Conservation (phyloP, 2,113 vertebrate species). For the Salvelinus sp. region DNA sequence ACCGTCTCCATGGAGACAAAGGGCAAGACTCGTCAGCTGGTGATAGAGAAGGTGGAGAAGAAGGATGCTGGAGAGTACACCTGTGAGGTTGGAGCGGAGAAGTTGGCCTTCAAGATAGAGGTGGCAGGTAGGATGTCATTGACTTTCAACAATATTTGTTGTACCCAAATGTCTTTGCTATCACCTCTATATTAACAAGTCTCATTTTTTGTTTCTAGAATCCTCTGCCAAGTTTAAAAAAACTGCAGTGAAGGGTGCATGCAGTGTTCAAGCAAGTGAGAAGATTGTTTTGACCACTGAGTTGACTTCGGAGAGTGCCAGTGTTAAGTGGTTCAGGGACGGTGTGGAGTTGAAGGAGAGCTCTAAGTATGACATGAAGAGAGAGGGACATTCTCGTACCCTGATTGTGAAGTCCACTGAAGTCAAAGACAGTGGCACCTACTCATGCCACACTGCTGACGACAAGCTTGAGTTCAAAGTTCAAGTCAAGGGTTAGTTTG, state of each 20-base stretch:
- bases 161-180: not conserved
- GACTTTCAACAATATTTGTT: not conserved
- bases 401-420: conserved; percentile 70
- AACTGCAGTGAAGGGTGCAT: conserved; percentile 57
- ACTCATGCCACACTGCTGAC: conserved; percentile 69
- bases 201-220: conserved; percentile 44
- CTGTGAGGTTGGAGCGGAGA: conserved; percentile 78
- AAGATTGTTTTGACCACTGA: conserved; percentile 66
- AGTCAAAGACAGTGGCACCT: conserved; percentile 71
- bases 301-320: conserved; percentile 60
- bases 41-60: conserved; percentile 74
- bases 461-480: conserved; percentile 79
- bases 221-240: conserved; percentile 69
- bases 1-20: conserved; percentile 70
- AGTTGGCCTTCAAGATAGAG: conserved; percentile 80
- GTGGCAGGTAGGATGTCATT: conserved; percentile 77
- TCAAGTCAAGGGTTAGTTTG: conserved; percentile 71
- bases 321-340: conserved; percentile 74
- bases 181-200: conserved; percentile 1
- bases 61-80: conserved; percentile 83
- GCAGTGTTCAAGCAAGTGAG: conserved; percentile 63
- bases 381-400: conserved; percentile 57
- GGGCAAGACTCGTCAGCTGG: conserved; percentile 76
- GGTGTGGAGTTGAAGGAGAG: conserved; percentile 71
- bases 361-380: conserved; percentile 71